Percentiles rank a stretch among this genome's conserved stretches.
These are phyloP conservation scores for Tenebrio molitor DNA, from an alignment of 1,140 invertebrate genomes.

Conservation along the genomic window DNA sequence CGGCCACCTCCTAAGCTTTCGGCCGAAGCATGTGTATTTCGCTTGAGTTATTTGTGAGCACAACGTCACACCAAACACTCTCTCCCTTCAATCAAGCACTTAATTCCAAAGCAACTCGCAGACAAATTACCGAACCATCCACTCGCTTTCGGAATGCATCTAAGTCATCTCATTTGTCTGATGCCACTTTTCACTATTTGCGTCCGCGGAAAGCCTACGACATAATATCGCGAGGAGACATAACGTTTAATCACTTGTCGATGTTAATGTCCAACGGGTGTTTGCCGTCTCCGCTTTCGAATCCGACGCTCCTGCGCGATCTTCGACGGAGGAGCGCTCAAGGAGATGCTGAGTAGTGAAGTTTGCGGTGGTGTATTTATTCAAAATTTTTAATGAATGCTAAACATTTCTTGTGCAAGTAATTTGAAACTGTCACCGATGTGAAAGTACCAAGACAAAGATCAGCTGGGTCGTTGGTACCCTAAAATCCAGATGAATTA, in stretches of 20 bases:
- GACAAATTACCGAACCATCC: slow-evolving; percentile 56
- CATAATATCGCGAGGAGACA: not conserved
- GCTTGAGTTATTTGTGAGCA: slow-evolving; percentile 59
- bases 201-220: slow-evolving; percentile 3
- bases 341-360: no score
- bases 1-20: not conserved
- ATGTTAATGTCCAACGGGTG: slow-evolving; percentile 11
- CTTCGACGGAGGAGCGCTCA: no score
- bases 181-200: slow-evolving; percentile 33
- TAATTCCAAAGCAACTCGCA: slow-evolving; percentile 57
- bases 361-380: no score
- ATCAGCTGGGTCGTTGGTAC: no score
- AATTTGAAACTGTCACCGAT: no score
- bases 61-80: slow-evolving; percentile 57
- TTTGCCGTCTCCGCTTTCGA: not conserved
- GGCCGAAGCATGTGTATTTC: slow-evolving; percentile 42
- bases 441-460: no score
- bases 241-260: slow-evolving; percentile 7
- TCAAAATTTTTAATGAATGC: no score
- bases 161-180: slow-evolving; percentile 30
- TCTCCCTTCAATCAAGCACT: slow-evolving; percentile 59
- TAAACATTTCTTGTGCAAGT: no score
- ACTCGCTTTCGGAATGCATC: slow-evolving; percentile 38
- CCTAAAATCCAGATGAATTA: no score
- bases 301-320: not conserved